Base-by-base conservation (phyloP, 2,113 vertebrate genomes). In the Coptodon bakossiorum region DNA sequence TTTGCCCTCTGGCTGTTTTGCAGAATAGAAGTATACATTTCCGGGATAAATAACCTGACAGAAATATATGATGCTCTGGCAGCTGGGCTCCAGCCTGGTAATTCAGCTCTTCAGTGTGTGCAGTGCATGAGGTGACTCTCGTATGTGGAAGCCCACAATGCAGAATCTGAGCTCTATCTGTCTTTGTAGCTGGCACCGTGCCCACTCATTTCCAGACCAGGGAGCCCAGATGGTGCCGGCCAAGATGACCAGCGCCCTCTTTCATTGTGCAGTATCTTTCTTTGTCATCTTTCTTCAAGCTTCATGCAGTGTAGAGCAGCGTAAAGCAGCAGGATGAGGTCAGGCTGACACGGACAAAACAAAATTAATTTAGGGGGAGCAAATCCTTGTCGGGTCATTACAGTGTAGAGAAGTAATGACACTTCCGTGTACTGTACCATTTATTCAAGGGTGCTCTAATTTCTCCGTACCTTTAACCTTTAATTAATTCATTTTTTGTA, bases 111-210 rank as follows among this genome's bases (percentile, higher is more conserved):
- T 71, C 19, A 19, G 14, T n/a, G 54, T 36, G 11, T 27, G n/a
- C 79, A 56, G 83, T 5, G 12, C 50, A 27, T 90, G 14, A 73
- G 36, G 53, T 5, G 19, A 57, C 4, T 12, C 73, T 79, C 0
- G 0, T 87, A 36, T 86, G 43, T 68, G 52, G 17, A 6, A 86
- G 80, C 14, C 19, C 54, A 84, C 80, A 56, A 53, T 61, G 52
- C 17, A 80, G 53, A 59, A 56, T 54, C 38, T 66, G 54, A 86
- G 73, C 17, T 17, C 50, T 61, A n/a, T 86, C 83, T 81, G 68
- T 81, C 90, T 90, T 88, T 79, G 85, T 87, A 80, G 83, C 76
- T 80, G 71, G 84, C 88, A 40, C 24, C 13, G 3, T 50, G 68
- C 61, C n/a, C 17, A 8, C 22, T 83, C 80, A 66, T 84, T 90